phyloP scores from a whole-genome alignment of 2,797 vertebrate genomes.

The Cyprinella venusta region DNA sequence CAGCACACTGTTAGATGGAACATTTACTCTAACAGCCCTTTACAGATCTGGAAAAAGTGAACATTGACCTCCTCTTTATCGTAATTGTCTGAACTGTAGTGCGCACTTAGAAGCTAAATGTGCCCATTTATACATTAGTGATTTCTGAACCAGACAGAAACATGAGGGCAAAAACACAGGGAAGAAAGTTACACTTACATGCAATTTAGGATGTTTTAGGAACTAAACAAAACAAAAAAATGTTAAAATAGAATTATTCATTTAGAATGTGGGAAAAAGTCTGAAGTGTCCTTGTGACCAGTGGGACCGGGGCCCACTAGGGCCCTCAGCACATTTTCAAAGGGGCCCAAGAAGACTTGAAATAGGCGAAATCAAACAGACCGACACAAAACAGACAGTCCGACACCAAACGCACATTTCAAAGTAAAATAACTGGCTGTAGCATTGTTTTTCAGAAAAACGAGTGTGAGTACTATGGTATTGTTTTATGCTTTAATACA shows the following conservation, averaged over 20 bases:
- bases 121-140: slow-evolving; percentile 42
- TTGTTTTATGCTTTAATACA: neutral
- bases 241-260: neutral
- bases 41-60: slow-evolving; percentile 3
- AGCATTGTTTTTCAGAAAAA: neutral
- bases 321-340: neutral
- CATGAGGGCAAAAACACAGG: neutral
- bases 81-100: slow-evolving; percentile 25
- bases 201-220: neutral
- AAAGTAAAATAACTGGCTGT: too few relatives aligned
- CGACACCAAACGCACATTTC: neutral
- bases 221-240: too few relatives aligned
- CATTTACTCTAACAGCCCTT: slow-evolving; percentile 45
- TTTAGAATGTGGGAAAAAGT: neutral
- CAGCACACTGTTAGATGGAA: slow-evolving; percentile 6
- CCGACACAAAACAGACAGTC: neutral
- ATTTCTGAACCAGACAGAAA: slow-evolving; percentile 7
- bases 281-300: neutral
- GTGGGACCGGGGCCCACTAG: neutral
- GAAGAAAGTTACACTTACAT: neutral
- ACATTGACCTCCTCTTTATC: slow-evolving; percentile 36
- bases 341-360: neutral
- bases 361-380: neutral
- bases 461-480: neutral
- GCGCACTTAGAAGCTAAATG: slow-evolving; percentile 21